Base-by-base conservation (phyloP, 2,113 vertebrate genomes). In the zebrafish (Danio rerio) region DNA sequence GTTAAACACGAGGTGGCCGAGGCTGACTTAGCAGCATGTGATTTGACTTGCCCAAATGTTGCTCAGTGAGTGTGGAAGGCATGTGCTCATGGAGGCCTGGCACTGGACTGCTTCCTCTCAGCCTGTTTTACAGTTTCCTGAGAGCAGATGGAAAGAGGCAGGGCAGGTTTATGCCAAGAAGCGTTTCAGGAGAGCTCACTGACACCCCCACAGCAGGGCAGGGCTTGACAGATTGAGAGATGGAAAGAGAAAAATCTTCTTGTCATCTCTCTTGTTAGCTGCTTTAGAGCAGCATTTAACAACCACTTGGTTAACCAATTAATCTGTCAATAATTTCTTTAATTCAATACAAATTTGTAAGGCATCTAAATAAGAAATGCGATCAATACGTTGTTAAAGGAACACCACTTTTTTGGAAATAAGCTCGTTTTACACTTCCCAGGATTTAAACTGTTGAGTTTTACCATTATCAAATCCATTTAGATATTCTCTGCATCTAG, bases 141-240 rank as follows among this genome's bases (percentile, higher is more conserved):
- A 88, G 85, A 88, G 76, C 87, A 88, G 84, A 88, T 87, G 84
- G 80, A 84, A 59, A 58, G 53, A 81, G 49, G 55, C 71, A 75
- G 59, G 40, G 49, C 47, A 8, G 12, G 65, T 50, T 49, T 59
- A 21, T 79, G 81, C 83, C 85, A 88, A 76, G 58, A 80, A 66
- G 31, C n/a, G 11, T 63, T 72, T 59, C 78, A 73, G 70, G 61
- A 80, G 63, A 83, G 81, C 16, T 58, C 47, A 45, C 21, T 18
- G 65, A 81, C 52, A 56, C 69, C 58, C 56, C 61, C 59, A 65
- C 20, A 59, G 68, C 7, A 62, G 71, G 63, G 69, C 16, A 45
- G 40, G 12, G 21, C 40, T n/a, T 0, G 49, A 75, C 31, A 70
- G 78, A 81, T 58, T 70, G 72, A 78, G 65, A 62, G 78, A 71